Percentiles rank a stretch among this genome's conserved stretches.
Evolutionary conservation across 2,797 vertebrate genomes (phyloP).

Genomic region (Mus caroli): DNA sequence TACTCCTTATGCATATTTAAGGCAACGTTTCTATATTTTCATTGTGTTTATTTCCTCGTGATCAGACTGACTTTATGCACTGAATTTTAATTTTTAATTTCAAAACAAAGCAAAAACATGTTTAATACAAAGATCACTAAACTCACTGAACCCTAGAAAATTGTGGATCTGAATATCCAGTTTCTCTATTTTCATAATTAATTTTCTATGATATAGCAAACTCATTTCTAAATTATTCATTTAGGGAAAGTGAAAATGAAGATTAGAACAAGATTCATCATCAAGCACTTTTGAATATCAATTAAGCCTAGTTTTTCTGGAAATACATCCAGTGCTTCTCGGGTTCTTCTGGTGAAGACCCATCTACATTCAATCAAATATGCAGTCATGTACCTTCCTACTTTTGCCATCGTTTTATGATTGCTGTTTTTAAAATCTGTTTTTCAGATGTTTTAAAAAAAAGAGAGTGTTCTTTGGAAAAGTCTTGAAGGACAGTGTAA

Average conservation of each 20-base stretch:
- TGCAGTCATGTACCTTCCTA: neutral
- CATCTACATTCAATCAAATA: neutral
- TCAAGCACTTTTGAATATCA: neutral
- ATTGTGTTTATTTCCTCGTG: neutral
- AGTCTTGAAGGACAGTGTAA: slow-evolving; percentile 59
- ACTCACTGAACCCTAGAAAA: neutral
- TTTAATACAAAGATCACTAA: neutral
- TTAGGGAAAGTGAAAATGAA: neutral
- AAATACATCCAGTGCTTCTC: neutral
- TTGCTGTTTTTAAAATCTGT: neutral
- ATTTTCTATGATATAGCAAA: neutral
- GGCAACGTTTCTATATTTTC: neutral
- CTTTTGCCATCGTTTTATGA: neutral
- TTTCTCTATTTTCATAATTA: neutral
- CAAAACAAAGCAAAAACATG: neutral
- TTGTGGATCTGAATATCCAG: fast-evolving
- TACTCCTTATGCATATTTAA: neutral
- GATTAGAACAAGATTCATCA: neutral
- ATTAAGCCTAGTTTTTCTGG: neutral
- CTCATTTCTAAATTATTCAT: slow-evolving; percentile 7
- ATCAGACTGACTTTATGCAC: neutral
- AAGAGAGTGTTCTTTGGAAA: slow-evolving; percentile 30
- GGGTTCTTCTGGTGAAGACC: neutral
- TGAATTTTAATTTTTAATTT: neutral
- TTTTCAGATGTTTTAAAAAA: slow-evolving; percentile 41